Conservation (phyloP, 2,888 invertebrate species). For the Amphipoea oculea region DNA sequence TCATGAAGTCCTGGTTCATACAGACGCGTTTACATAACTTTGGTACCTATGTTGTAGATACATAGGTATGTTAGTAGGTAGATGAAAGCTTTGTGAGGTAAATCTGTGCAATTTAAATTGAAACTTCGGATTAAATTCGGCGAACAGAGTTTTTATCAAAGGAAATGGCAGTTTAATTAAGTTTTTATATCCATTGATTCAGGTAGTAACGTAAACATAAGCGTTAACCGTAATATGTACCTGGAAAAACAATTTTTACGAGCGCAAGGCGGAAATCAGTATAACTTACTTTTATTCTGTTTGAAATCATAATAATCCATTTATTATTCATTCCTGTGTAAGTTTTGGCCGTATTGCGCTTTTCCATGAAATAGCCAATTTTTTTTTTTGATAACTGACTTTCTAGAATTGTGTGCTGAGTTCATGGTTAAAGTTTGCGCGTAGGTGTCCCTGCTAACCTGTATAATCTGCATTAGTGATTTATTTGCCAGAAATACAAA, state of each 20-base stretch:
- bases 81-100: slow-evolving; percentile 26
- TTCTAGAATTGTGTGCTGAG: not conserved
- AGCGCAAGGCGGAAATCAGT: not conserved
- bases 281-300: not conserved
- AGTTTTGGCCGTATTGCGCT: not conserved
- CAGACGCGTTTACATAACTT: slow-evolving; percentile 49
- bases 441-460: not conserved
- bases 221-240: not conserved
- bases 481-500: too few relatives aligned
- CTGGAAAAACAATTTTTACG: not conserved
- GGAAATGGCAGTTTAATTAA: not conserved
- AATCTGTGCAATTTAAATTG: slow-evolving; percentile 30
- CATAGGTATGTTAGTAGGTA: slow-evolving; percentile 37
- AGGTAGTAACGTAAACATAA: not conserved
- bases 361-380: not conserved
- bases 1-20: slow-evolving; percentile 67
- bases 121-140: slow-evolving; percentile 19
- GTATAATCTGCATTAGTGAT: not conserved
- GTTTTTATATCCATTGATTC: not conserved
- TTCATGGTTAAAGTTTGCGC: not conserved
- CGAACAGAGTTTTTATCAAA: slow-evolving; percentile 14
- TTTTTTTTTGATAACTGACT: not conserved
- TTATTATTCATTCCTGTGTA: not conserved
- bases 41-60: slow-evolving; percentile 34
- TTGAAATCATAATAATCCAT: not conserved